These are phyloP conservation scores for Acanthurus tractus DNA, from an alignment of 2,797 vertebrate species.

Conservation along the genomic window DNA sequence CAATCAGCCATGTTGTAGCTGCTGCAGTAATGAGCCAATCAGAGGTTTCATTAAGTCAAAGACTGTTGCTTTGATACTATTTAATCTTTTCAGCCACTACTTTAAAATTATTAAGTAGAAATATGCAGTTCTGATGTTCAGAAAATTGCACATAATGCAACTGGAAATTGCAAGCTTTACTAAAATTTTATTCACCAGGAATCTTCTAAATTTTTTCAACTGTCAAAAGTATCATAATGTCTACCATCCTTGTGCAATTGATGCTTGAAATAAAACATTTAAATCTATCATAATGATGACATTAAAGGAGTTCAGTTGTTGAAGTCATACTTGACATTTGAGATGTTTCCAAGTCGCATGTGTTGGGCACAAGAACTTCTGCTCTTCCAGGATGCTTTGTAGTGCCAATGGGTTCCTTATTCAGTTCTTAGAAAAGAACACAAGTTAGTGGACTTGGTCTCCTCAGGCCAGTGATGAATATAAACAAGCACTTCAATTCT, in stretches of 20 bases:
- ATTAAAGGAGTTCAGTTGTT: not conserved
- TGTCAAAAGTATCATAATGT: no score
- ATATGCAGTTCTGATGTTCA: no score
- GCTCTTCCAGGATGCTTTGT: slow-evolving; percentile 65
- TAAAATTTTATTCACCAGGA: no score
- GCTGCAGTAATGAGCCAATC: no score
- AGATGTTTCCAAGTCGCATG: slow-evolving; percentile 87
- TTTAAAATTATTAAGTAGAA: no score
- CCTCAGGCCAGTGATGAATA: not conserved
- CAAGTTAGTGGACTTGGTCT: not conserved
- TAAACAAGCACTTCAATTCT: not conserved
- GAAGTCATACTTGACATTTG: slow-evolving; percentile 72
- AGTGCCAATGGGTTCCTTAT: slow-evolving; percentile 37
- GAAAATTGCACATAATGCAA: no score
- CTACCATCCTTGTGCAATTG: not conserved
- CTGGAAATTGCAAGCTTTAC: no score
- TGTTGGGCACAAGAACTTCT: slow-evolving; percentile 90
- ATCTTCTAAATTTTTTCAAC: no score
- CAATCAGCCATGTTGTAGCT: no score
- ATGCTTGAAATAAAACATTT: not conserved
- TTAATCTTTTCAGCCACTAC: no score
- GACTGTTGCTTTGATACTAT: no score
- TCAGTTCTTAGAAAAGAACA: slow-evolving; percentile 46
- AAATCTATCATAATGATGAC: not conserved
- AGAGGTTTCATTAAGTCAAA: no score